phyloP scores from a whole-genome alignment of 2,113 vertebrate species.

The Zootoca vivipara region DNA sequence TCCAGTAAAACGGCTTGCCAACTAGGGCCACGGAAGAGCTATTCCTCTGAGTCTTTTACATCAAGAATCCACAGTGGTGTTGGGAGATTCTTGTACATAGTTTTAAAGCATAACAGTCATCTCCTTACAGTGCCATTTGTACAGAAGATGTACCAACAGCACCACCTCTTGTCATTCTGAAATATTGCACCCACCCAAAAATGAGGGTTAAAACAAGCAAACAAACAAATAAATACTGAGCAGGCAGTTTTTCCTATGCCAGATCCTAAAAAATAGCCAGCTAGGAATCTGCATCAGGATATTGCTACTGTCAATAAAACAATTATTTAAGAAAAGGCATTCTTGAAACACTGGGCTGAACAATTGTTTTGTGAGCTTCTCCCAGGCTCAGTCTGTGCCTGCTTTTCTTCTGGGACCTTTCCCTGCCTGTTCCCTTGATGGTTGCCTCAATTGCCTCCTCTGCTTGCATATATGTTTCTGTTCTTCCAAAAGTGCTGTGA shows the following conservation, averaged over 20 bases:
- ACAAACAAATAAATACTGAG: neutral
- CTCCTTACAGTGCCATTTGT: neutral
- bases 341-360: neutral
- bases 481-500: too few species aligned
- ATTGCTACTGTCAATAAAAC: neutral
- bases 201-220: neutral
- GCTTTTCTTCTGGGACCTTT: neutral
- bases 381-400: neutral
- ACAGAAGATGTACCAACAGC: neutral
- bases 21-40: neutral
- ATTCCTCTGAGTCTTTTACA: neutral
- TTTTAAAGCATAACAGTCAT: too few species aligned
- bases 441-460: too few species aligned
- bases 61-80: neutral
- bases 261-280: neutral
- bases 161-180: slow-evolving; percentile 38
- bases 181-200: neutral
- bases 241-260: neutral
- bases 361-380: neutral
- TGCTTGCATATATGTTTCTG: too few species aligned
- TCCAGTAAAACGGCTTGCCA: neutral
- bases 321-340: neutral
- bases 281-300: neutral
- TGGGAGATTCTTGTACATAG: too few species aligned
- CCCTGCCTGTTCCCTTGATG: too few species aligned